Evolutionary conservation across 1,140 invertebrate genomes (phyloP), one percentile per base, ranked within the genome.

Genomic region (Cheumatopsyche charites): DNA sequence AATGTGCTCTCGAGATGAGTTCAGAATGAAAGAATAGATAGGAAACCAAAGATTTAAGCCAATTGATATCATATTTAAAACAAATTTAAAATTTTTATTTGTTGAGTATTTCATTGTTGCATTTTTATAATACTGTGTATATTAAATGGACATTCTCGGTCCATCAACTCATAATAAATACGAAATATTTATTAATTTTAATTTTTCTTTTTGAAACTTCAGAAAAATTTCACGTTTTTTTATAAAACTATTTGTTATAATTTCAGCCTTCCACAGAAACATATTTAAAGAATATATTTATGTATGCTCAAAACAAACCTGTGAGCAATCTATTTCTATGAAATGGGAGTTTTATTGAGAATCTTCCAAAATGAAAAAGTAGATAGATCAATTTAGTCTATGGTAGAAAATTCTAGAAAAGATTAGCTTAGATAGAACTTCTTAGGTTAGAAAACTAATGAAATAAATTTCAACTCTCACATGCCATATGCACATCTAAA

Each of bases 331-430:
- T 41, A 42, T 63, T 63, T 63, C 41, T 43, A 63, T 49, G 49
- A 68, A 52, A 68, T 55, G 9, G 62, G 29, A 63, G 62, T 63
- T 63, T 63, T 41, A 63, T 42, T 42, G 23, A 63, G 21, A 63
- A 63, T 63, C 62, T 13, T 68, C 66, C 66, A 36, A 55, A 55
- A 36, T 43, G 43, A 68, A 68, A 55, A 68, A 12, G 23, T 68
- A 68, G 66, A 68, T 68, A 68, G 66, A 68, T 55, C 66, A 68
- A 68, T 68, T 68, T 68, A 68, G 66, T 12, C 25, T 67, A 67
- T 49, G 7, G 23, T 68, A 68, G 66, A 42, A 52, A 63, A 68
- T 55, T 67, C 12, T 68, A 68, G 63, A 66, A 47, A 47, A 42
- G 41, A 36, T 25, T 68, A 68, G 66, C 66, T 55, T 68, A 68